phyloP scores from a whole-genome alignment of 2,888 invertebrate genomes.

The Stenichneumon culpator region DNA sequence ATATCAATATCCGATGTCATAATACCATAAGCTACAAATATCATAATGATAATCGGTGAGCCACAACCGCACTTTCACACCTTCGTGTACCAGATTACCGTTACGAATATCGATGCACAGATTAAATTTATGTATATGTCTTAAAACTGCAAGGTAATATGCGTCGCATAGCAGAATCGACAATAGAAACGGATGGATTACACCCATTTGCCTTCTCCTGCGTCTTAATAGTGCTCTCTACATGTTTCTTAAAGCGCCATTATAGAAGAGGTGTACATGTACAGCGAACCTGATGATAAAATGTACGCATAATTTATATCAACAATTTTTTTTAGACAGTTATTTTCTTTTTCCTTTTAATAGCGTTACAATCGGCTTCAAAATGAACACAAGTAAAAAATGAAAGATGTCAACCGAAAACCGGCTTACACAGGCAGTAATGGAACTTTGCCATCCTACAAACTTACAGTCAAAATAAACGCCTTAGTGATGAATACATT shows the following conservation, averaged over 20 bases:
- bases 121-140: background rate
- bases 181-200: background rate
- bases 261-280: too few relatives aligned
- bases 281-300: too few relatives aligned
- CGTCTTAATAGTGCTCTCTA: background rate
- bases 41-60: background rate
- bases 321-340: background rate
- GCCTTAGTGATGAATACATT: too few relatives aligned
- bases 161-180: slow-evolving; percentile 1
- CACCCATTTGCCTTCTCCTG: background rate
- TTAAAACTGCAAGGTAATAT: background rate
- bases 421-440: too few relatives aligned
- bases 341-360: too few relatives aligned
- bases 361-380: too few relatives aligned
- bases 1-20: background rate
- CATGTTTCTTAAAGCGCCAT: background rate
- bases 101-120: background rate
- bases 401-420: too few relatives aligned
- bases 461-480: too few relatives aligned
- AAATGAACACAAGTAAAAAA: too few relatives aligned
- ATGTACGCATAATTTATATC: background rate
- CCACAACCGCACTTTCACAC: slow-evolving; percentile 1
- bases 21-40: background rate
- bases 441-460: too few relatives aligned
- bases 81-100: background rate